Conservation (phyloP, 2,797 vertebrate species). For the Cichlasoma orientale region DNA sequence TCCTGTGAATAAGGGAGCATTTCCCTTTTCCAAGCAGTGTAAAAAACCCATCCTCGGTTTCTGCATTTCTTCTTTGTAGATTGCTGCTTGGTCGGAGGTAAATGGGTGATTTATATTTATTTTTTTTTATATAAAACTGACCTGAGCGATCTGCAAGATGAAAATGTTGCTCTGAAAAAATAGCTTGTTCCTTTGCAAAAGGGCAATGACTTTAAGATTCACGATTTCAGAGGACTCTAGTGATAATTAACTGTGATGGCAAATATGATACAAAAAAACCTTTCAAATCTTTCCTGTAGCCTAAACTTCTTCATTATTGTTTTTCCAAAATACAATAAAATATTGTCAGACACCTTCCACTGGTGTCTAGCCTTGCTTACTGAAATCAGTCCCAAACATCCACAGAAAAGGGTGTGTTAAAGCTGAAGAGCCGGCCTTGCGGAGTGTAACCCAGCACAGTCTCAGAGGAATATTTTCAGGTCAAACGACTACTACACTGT, state of each 20-base stretch:
- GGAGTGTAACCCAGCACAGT: neutral
- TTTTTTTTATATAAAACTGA: neutral
- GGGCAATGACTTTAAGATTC: neutral
- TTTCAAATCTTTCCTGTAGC: neutral
- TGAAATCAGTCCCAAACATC: neutral
- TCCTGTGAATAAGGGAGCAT: neutral
- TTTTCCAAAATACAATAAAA: neutral
- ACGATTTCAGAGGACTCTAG: neutral
- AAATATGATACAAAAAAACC: neutral
- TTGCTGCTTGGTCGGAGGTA: no score
- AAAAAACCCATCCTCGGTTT: no score
- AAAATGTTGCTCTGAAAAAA: neutral
- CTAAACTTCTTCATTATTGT: neutral
- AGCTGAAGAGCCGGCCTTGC: neutral
- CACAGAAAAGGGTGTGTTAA: neutral
- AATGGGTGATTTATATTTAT: no score
- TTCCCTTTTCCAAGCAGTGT: neutral
- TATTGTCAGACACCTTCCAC: neutral
- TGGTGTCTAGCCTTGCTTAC: neutral
- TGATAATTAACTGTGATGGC: neutral
- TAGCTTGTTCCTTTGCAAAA: neutral
- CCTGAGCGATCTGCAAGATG: neutral
- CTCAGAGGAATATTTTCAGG: constrained; percentile 6
- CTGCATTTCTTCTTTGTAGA: no score
- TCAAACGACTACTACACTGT: neutral